Evolutionary conservation across 2,113 vertebrate genomes (phyloP), one percentile per base, ranked within the genome.

Genomic region (Hypomesus transpacificus): DNA sequence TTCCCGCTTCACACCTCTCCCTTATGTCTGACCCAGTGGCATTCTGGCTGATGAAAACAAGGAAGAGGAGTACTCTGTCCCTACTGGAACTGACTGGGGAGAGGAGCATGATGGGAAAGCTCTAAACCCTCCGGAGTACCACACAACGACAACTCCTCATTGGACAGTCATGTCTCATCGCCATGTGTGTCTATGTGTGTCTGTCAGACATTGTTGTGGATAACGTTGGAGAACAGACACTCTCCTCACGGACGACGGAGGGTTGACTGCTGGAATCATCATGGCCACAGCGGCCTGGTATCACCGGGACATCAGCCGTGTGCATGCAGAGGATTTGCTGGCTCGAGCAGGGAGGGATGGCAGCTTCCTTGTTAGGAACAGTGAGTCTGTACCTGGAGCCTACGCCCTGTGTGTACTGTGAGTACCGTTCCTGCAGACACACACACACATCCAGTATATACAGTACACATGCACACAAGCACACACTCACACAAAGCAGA

Each of bases 391-490:
- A 63, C 87, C 89, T 0, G 94, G 94, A 78, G 94, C 95, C 0
- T 96, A 93, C 13, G 95, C 95, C 71, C 87, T 96, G 73, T 96
- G 95, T 80, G 90, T 96, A 13, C 88, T 96, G 94, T 95, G 79
- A 96, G 95, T 87, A 79, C 50, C 0, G 61, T 59, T 56, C 71
- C 8, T 1, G 20, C 16, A 24, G 51, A 68, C 20, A 69, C 8
- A 77, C 71, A 77, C 70, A 39, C 64, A 59, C 71, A 73, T 54
- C 74, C 66, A 63, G 28, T 26, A 28, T 26, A n/a, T 28, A 62
- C 28, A 62, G 31, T 14, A 39, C 6, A 53, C 0, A 58, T 58
- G 63, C 70, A 21, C 18, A 18, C 17, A 52, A 53, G 61, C 21
- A 70, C 70, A 21, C 18, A 1, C 22, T 51, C 57, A 64, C 22